phyloP scores from a whole-genome alignment of 2,888 invertebrate species.

The Synanthedon tipuliformis region DNA sequence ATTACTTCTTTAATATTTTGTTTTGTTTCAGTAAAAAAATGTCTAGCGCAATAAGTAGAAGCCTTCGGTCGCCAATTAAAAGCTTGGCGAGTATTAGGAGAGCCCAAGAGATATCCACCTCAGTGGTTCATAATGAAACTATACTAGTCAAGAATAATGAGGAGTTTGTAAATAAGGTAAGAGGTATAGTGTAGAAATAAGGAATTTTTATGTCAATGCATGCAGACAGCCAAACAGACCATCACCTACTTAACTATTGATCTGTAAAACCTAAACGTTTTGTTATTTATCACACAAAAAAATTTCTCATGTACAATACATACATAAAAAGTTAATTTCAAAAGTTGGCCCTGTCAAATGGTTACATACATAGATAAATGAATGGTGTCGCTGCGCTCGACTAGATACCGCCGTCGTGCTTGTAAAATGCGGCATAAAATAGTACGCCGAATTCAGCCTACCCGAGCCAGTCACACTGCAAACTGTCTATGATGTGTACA shows the following conservation, averaged over 20 bases:
- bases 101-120: conserved; percentile 45
- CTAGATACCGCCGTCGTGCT: too few species aligned
- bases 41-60: conserved; percentile 49
- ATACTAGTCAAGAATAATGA: conserved; percentile 78
- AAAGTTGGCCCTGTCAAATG: not conserved
- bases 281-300: too few species aligned
- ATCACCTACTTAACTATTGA: too few species aligned
- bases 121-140: conserved; percentile 59
- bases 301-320: too few species aligned
- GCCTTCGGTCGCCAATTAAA: conserved; percentile 49
- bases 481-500: too few species aligned
- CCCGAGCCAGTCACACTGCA: too few species aligned
- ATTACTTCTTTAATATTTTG: not conserved
- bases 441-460: too few species aligned
- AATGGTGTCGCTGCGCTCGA: too few species aligned
- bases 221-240: not conserved
- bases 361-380: too few species aligned
- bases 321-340: too few species aligned
- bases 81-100: conserved; percentile 30
- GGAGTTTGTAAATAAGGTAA: conserved; percentile 81
- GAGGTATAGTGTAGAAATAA: conserved; percentile 4
- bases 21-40: conserved; percentile 23
- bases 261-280: not conserved
- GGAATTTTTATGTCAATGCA: not conserved
- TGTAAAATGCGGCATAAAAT: too few species aligned